phyloP scores from a whole-genome alignment of 2,797 vertebrate genomes.

The Siniperca scherzeri region DNA sequence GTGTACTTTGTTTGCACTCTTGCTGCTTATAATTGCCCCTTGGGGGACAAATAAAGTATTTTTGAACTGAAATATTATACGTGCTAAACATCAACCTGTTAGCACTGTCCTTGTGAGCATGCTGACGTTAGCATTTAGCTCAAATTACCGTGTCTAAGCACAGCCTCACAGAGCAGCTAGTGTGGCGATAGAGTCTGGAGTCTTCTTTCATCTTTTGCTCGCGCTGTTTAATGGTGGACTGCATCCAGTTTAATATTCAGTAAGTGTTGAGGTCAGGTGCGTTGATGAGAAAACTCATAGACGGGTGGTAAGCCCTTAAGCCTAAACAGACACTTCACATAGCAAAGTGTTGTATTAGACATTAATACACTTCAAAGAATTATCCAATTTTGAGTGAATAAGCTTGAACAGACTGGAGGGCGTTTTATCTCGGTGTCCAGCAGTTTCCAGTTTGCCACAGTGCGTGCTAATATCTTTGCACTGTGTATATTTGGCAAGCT shows the following conservation, averaged over 20 bases:
- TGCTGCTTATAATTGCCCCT: no score
- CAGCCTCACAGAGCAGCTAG: no score
- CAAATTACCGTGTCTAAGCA: background rate
- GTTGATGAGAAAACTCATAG: background rate
- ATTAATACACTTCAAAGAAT: background rate
- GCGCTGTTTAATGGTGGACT: background rate
- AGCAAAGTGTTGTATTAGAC: background rate
- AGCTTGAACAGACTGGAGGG: background rate
- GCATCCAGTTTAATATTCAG: background rate
- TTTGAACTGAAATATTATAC: background rate
- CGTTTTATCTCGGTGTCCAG: background rate
- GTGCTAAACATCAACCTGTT: background rate
- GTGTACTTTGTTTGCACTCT: no score
- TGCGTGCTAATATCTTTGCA: background rate
- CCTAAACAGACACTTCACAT: background rate
- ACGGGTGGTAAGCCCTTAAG: no score
- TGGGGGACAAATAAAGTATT: no score
- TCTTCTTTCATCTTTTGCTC: no score
- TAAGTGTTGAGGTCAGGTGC: background rate
- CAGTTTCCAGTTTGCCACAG: background rate
- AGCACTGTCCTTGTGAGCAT: no score
- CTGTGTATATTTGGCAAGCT: background rate
- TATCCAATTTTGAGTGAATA: background rate
- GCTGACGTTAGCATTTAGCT: background rate
- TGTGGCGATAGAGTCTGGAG: no score